phyloP scores from a whole-genome alignment of 2,888 invertebrate species.

The Isoperla grammatica region DNA sequence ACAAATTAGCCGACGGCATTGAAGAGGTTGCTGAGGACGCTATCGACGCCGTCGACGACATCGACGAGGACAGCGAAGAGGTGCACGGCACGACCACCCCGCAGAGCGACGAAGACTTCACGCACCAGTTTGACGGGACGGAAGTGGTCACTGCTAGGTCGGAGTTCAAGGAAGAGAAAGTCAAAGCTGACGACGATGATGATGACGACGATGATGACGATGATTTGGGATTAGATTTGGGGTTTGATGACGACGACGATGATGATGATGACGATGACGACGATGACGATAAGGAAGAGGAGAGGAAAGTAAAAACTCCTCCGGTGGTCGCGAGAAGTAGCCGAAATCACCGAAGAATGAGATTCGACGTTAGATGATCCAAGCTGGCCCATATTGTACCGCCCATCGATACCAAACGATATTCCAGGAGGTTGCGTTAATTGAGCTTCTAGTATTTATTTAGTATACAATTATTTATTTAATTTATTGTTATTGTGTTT shows the following conservation, averaged over 20 bases:
- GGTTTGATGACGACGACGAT: conserved; percentile 23
- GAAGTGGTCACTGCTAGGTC: conserved; percentile 40
- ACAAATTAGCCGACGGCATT: too few species aligned
- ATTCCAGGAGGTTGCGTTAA: not conserved
- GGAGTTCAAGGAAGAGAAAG: conserved; percentile 44
- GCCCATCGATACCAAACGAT: conserved; percentile 1
- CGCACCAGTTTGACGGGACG: not conserved
- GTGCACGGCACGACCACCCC: not conserved
- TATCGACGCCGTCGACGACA: conserved; percentile 5
- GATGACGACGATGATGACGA: conserved; percentile 41
- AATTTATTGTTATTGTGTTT: not conserved
- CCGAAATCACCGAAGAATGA: conserved; percentile 35
- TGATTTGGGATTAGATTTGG: conserved; percentile 16
- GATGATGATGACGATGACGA: conserved; percentile 30
- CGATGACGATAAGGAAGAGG: conserved; percentile 17
- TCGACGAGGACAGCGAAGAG: not conserved
- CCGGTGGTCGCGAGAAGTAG: conserved; percentile 26
- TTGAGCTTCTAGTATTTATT: conserved; percentile 10
- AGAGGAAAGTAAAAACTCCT: not conserved
- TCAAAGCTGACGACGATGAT: conserved; percentile 40
- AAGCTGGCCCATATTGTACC: not conserved
- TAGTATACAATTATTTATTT: conserved; percentile 13
- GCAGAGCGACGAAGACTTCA: not conserved
- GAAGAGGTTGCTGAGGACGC: not conserved
- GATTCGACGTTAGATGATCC: conserved; percentile 25